phyloP scores from a whole-genome alignment of 2,888 invertebrate species.

The Lasioglossum vierecki region DNA sequence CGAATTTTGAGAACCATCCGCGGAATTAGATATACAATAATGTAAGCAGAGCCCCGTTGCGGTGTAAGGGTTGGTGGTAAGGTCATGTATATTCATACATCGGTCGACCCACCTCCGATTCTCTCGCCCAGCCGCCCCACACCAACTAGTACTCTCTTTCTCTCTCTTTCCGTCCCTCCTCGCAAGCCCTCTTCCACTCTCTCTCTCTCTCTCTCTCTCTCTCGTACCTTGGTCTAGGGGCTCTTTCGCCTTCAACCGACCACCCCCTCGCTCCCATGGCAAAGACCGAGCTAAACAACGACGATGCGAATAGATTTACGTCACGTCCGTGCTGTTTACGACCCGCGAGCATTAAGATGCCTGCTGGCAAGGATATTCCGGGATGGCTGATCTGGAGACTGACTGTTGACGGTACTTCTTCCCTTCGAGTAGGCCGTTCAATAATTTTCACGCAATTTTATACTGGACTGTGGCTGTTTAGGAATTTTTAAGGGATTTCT shows the following conservation, averaged over 20 bases:
- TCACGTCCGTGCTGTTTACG: conserved; percentile 70
- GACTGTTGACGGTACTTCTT: neutral
- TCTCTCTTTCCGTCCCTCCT: conserved; percentile 64
- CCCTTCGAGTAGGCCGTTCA: neutral
- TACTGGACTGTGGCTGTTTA: neutral
- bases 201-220: conserved; percentile 68
- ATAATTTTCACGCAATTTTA: neutral
- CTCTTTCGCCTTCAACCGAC: conserved; percentile 77
- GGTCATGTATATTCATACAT: conserved; percentile 84
- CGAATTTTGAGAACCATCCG: conserved; percentile 82
- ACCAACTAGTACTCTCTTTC: conserved; percentile 67
- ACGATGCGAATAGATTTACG: conserved; percentile 80
- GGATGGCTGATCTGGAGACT: conserved; percentile 20
- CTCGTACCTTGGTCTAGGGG: conserved; percentile 73
- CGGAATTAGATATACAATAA: conserved; percentile 84
- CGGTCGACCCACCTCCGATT: conserved; percentile 83
- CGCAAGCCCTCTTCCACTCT: conserved; percentile 43
- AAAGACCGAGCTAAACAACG: conserved; percentile 76
- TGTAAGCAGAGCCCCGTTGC: conserved; percentile 84
- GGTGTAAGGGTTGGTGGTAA: conserved; percentile 83
- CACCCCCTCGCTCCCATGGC: conserved; percentile 41
- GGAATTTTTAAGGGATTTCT: neutral
- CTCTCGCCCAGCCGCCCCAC: conserved; percentile 73
- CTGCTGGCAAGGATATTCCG: conserved; percentile 59
- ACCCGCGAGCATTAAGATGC: conserved; percentile 68